Evolutionary conservation across 2,113 vertebrate species (phyloP).

Genomic region (Epinephelus lanceolatus): DNA sequence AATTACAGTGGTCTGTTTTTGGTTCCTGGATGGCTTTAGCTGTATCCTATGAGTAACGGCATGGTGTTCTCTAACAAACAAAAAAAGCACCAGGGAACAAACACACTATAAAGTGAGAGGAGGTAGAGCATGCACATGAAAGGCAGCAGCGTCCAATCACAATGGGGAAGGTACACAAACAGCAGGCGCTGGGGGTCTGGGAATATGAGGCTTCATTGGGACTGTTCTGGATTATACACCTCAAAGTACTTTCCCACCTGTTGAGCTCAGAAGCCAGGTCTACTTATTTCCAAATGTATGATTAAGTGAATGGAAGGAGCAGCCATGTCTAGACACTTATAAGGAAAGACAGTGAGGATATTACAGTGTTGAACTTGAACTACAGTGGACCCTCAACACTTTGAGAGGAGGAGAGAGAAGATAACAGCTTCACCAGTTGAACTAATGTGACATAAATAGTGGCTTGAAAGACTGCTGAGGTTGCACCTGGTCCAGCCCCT

Average conservation of each 20-base stretch:
- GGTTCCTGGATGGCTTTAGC: slow-evolving; percentile 41
- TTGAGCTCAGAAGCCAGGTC: slow-evolving; percentile 43
- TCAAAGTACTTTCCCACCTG: slow-evolving; percentile 63
- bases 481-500: slow-evolving; percentile 51
- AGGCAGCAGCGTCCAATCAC: slow-evolving; percentile 22
- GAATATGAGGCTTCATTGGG: slow-evolving; percentile 41
- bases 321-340: slow-evolving; percentile 22
- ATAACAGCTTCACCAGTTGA: slow-evolving; percentile 31
- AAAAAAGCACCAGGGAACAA: slow-evolving; percentile 51
- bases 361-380: slow-evolving; percentile 27
- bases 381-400: slow-evolving; percentile 1
- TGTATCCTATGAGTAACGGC: slow-evolving; percentile 10
- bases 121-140: slow-evolving; percentile 42
- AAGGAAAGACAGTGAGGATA: background rate
- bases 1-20: slow-evolving; percentile 67
- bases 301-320: slow-evolving; percentile 18
- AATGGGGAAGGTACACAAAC: slow-evolving; percentile 62
- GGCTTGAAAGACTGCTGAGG: slow-evolving; percentile 21
- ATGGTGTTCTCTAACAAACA: background rate
- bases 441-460: slow-evolving; percentile 50
- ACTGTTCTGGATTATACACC: slow-evolving; percentile 30
- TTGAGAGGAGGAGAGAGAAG: background rate
- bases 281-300: slow-evolving; percentile 34
- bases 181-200: slow-evolving; percentile 36
- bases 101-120: slow-evolving; percentile 46